phyloP scores from a whole-genome alignment of 2,888 invertebrate genomes.

The Drosophila tanythrix region DNA sequence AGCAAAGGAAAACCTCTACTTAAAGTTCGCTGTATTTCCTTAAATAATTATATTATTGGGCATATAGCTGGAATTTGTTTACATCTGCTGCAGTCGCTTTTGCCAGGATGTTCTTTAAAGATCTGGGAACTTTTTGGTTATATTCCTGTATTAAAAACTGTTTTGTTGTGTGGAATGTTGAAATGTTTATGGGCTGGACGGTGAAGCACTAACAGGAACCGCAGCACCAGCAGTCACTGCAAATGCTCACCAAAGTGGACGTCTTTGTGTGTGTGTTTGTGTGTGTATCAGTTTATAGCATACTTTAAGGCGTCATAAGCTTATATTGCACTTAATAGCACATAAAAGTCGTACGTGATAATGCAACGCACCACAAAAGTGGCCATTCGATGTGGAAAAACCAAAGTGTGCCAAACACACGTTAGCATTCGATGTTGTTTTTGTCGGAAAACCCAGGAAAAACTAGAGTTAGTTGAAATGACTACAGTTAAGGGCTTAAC shows the following conservation, averaged over 20 bases:
- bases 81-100: slow-evolving; percentile 19
- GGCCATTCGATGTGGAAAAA: slow-evolving; percentile 52
- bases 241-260: slow-evolving; percentile 46
- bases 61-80: slow-evolving; percentile 14
- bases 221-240: slow-evolving; percentile 17
- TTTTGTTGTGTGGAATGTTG: slow-evolving; percentile 50
- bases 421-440: slow-evolving; percentile 4
- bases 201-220: slow-evolving; percentile 16
- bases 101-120: slow-evolving; percentile 22
- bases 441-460: background rate
- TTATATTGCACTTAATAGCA: slow-evolving; percentile 80
- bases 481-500: slow-evolving; percentile 35
- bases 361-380: slow-evolving; percentile 77
- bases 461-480: slow-evolving; percentile 27
- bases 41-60: background rate
- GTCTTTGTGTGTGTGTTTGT: slow-evolving; percentile 20
- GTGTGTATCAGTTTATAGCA: slow-evolving; percentile 64
- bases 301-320: slow-evolving; percentile 75
- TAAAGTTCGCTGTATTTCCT: background rate
- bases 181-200: slow-evolving; percentile 40
- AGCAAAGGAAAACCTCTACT: background rate
- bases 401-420: slow-evolving; percentile 29
- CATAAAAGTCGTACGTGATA: slow-evolving; percentile 76
- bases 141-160: slow-evolving; percentile 59
- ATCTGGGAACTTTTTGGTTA: slow-evolving; percentile 50